phyloP scores from a whole-genome alignment of 2,797 vertebrate species.

The Halcyon smyrnensis region DNA sequence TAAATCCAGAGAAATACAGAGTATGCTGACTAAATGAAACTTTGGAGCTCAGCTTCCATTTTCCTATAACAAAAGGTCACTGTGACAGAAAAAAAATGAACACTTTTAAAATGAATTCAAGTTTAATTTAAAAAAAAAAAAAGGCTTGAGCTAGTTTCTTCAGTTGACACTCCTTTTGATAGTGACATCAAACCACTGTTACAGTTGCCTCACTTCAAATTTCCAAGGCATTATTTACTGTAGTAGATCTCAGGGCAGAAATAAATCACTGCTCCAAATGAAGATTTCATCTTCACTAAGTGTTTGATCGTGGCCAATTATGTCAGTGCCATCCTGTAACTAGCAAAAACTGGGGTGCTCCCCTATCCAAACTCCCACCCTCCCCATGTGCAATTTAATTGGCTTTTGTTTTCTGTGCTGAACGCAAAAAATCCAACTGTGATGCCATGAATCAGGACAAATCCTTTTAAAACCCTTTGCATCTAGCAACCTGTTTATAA shows the following conservation, averaged over 20 bases:
- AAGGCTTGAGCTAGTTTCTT: neutral
- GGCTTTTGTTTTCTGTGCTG: neutral
- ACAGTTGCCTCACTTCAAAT: neutral
- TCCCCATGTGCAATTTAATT: neutral
- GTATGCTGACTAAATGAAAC: neutral
- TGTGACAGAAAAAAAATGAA: neutral
- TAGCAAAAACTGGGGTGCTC: neutral
- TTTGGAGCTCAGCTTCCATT: neutral
- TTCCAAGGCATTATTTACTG: neutral
- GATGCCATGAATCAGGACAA: neutral
- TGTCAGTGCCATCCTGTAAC: neutral
- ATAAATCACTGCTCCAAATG: neutral
- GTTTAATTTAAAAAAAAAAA: neutral
- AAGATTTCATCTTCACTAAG: neutral
- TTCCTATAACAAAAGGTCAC: neutral
- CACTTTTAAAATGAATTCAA: neutral
- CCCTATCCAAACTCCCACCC: neutral
- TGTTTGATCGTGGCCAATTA: neutral
- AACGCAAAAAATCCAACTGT: neutral
- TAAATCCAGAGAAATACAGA: neutral
- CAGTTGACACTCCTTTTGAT: neutral
- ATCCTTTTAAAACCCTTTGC: neutral
- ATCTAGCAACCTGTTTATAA: neutral
- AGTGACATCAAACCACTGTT: neutral
- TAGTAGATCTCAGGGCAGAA: neutral